Conservation (phyloP, 1,140 invertebrate genomes). For the Leptopilina boulardi region DNA sequence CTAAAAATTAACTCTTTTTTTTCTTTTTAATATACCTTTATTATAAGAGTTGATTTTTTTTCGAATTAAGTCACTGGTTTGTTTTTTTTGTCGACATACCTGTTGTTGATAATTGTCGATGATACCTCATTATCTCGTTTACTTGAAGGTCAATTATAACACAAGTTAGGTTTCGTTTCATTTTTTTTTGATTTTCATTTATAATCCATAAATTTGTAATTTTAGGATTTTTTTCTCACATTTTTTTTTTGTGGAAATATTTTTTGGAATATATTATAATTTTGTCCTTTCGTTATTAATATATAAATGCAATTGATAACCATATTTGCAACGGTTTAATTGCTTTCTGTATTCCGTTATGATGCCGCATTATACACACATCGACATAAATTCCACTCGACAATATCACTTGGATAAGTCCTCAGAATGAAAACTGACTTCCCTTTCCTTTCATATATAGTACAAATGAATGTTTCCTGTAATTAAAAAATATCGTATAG, state of each 20-base stretch:
- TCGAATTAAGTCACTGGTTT: too few relatives aligned
- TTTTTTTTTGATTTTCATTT: not conserved
- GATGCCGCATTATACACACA: not conserved
- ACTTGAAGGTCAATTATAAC: not conserved
- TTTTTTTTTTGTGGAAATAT: not conserved
- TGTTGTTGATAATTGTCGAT: not conserved
- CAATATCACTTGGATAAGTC: slow-evolving; percentile 16
- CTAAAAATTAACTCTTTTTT: not conserved
- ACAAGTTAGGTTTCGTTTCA: too few relatives aligned
- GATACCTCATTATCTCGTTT: not conserved
- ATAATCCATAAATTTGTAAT: not conserved
- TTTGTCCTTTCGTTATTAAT: slow-evolving; percentile 44
- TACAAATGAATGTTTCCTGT: slow-evolving; percentile 23
- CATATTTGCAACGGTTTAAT: slow-evolving; percentile 41
- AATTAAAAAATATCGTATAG: slow-evolving; percentile 20
- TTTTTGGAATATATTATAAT: slow-evolving; percentile 40
- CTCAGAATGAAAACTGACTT: slow-evolving; percentile 31
- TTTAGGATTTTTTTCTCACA: not conserved
- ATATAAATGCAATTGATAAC: slow-evolving; percentile 49
- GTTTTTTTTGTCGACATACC: not conserved
- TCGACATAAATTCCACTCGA: slow-evolving; percentile 32
- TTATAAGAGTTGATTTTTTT: too few relatives aligned
- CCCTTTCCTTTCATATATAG: slow-evolving; percentile 16
- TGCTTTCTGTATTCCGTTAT: slow-evolving; percentile 13
- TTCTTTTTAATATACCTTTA: not conserved